Base-by-base conservation (phyloP, 1,140 invertebrate genomes). In the Neodiprion pinetum region DNA sequence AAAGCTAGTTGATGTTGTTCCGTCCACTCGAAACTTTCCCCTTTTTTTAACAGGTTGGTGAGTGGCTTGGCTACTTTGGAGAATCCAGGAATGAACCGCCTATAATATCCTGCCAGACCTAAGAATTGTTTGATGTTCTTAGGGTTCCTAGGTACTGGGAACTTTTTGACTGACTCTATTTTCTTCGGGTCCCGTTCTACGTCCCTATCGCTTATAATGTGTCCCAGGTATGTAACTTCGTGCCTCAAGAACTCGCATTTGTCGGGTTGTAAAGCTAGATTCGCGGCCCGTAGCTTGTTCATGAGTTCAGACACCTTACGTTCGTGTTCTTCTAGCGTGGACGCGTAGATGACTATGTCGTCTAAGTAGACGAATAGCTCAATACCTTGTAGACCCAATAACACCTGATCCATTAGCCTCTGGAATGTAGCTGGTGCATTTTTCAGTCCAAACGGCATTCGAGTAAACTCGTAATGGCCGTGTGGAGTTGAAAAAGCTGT, bases 81-180 rank as follows among this genome's bases (percentile, higher is more conserved):
- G 70, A 80, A 86, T 7, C 79, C 70, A 14, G 50, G 28, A 23
- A 86, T 78, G 67, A 81, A 86, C 17, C 76, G 66, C 61, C 81
- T 48, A 69, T 82, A 86, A 71, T 81, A 85, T 1, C 76, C 76
- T 1, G 74, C 53, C 5, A 87, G 68, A 4, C 83, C 84, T 9
- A 86, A 48, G 76, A 90, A 90, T 74, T 80, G 80, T 80, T 87
- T 87, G 11, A 90, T 75, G 9, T 88, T 75, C 14, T 53, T 53
- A 0, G 1, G 50, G 14, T 53, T 53, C 1, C 1, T 53, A 1
- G 50, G 50, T 1, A 14, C 14, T 53, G 50, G 50, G 14, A 53
- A 53, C 1, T 53, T 53, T 0, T 53, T 14, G 0, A 53, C 50
- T 0, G 50, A 77, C 85, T 86, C 9, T 71, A 14, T 50, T 72